Conservation (phyloP, 2,888 invertebrate species). For the Eupithecia vulgata region DNA sequence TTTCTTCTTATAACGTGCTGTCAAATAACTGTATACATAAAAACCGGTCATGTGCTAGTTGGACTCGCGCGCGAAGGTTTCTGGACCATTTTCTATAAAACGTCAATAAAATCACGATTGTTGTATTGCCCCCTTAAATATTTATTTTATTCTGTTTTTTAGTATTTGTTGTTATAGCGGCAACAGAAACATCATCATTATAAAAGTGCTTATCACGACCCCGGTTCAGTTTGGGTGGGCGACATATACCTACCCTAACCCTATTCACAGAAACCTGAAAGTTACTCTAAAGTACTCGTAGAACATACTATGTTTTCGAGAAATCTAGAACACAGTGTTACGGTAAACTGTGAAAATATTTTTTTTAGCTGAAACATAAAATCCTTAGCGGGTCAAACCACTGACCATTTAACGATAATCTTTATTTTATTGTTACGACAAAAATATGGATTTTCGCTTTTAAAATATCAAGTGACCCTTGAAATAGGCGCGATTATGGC, state of each 20-base stretch:
- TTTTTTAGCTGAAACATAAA: not conserved
- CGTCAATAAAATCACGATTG: no score
- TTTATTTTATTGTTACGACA: constrained; percentile 75
- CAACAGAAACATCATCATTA: not conserved
- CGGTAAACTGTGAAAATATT: not conserved
- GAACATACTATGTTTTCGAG: not conserved
- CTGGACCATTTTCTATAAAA: no score
- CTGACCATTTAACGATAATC: constrained; percentile 61
- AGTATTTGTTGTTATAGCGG: no score
- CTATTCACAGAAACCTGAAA: not conserved
- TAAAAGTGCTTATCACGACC: not conserved
- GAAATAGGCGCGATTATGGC: constrained; percentile 66
- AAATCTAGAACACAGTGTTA: not conserved
- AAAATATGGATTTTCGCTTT: constrained; percentile 56
- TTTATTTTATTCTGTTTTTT: no score
- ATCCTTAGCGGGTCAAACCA: constrained; percentile 37
- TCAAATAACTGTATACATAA: not conserved
- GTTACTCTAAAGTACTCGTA: not conserved
- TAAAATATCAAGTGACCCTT: constrained; percentile 67
- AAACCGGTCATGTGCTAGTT: no score
- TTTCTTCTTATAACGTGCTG: not conserved
- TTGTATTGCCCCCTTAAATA: no score
- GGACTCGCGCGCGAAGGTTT: no score
- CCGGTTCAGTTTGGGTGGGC: not conserved
- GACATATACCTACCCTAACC: not conserved